Percentiles rank a stretch among this genome's conserved stretches.
These are phyloP conservation scores for Morinoia aosen DNA, from an alignment of 2,888 invertebrate genomes.

Conservation along the genomic window DNA sequence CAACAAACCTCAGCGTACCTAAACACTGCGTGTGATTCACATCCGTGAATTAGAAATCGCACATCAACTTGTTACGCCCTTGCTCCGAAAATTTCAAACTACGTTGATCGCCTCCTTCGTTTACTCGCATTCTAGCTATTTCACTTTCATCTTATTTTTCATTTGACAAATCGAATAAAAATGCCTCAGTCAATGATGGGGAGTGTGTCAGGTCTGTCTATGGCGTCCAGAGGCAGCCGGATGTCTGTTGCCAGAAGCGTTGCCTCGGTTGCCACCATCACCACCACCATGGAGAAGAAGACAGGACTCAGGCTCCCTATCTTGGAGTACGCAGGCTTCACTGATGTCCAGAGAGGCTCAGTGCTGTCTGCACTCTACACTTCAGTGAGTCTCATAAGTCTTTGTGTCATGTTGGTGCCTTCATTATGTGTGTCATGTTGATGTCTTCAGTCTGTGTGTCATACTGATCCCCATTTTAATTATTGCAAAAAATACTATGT, in stretches of 20 bases:
- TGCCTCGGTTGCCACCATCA: conserved; percentile 64
- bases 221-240: conserved; percentile 58
- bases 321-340: conserved; percentile 82
- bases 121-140: background rate
- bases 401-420: no score
- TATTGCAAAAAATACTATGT: no score
- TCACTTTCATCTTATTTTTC: background rate
- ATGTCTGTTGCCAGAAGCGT: conserved; percentile 59
- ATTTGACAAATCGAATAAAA: background rate
- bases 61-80: background rate
- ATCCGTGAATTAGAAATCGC: background rate
- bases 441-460: no score
- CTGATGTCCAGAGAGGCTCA: conserved; percentile 88
- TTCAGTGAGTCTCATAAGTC: conserved; percentile 76
- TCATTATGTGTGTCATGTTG: no score
- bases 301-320: conserved; percentile 75
- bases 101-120: background rate
- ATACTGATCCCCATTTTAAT: no score
- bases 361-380: conserved; percentile 84
- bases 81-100: background rate
- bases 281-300: conserved; percentile 62
- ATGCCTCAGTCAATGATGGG: conserved; percentile 64
- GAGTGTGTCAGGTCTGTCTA: conserved; percentile 64
- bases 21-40: background rate
- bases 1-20: no score